phyloP scores from a whole-genome alignment of 2,113 vertebrate species.

The Heptranchias perlo region DNA sequence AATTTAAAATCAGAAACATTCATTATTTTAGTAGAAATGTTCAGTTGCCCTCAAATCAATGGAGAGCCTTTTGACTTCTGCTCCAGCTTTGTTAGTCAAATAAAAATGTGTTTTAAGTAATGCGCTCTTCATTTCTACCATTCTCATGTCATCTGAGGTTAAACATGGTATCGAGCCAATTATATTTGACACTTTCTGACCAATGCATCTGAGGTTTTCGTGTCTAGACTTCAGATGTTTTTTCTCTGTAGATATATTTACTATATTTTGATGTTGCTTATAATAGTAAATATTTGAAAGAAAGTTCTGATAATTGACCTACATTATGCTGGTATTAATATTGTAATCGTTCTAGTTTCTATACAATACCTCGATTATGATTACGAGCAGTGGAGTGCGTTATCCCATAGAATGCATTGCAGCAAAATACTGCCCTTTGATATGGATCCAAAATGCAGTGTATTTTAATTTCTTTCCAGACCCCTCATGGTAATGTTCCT shows the following conservation, averaged over 20 bases:
- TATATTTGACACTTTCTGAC: neutral
- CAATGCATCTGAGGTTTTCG: neutral
- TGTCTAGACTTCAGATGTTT: neutral
- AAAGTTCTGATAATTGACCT: neutral
- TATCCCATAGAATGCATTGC: neutral
- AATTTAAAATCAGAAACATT: neutral
- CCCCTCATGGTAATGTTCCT: neutral
- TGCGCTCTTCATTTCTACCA: neutral
- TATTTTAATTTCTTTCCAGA: conserved; percentile 11
- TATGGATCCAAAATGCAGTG: neutral
- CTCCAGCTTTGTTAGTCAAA: neutral
- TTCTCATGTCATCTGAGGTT: neutral
- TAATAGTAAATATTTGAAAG: neutral
- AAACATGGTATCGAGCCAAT: neutral
- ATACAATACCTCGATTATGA: neutral
- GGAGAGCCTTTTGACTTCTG: neutral
- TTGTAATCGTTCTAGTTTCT: neutral
- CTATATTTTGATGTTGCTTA: neutral
- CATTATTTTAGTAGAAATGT: neutral
- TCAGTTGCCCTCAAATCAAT: neutral
- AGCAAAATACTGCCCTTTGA: too few species aligned
- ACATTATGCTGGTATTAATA: neutral
- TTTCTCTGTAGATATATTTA: neutral
- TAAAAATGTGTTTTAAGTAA: neutral
- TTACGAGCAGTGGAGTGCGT: neutral